A percentile compares a stretch with the other conserved stretches of the same genome.
These are phyloP conservation scores for Hyla sarda DNA, from an alignment of 2,113 vertebrate genomes.

Conservation along the genomic window DNA sequence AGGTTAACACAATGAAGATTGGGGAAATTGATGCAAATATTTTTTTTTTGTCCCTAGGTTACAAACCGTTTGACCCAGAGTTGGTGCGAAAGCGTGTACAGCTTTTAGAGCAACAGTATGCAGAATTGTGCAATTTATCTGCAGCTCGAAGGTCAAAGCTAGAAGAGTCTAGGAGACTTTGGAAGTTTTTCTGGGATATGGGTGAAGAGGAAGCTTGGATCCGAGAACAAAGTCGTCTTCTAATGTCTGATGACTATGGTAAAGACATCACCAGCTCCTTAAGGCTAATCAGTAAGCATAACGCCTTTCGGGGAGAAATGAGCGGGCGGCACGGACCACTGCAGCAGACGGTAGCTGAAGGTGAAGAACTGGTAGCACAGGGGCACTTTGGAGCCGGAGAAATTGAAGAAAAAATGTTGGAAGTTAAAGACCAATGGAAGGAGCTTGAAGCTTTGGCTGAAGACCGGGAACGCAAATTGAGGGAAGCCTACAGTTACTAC, in stretches of 20 bases:
- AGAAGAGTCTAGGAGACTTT: slow-evolving; percentile 86
- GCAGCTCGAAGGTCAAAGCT: slow-evolving; percentile 74
- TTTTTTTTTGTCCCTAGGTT: slow-evolving; percentile 70
- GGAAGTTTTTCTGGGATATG: slow-evolving; percentile 92
- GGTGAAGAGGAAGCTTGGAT: slow-evolving; percentile 92
- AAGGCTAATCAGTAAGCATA: slow-evolving; percentile 88
- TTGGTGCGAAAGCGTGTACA: slow-evolving; percentile 82
- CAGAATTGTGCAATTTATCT: slow-evolving; percentile 81
- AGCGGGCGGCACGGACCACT: slow-evolving; percentile 86
- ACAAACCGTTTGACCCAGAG: slow-evolving; percentile 88
- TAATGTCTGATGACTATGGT: slow-evolving; percentile 83
- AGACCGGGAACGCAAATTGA: slow-evolving; percentile 77
- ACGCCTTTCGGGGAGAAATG: slow-evolving; percentile 88
- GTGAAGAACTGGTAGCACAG: slow-evolving; percentile 79
- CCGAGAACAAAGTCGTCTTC: slow-evolving; percentile 88
- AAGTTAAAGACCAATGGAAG: slow-evolving; percentile 82
- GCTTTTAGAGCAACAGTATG: slow-evolving; percentile 79
- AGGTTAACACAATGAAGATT: neutral
- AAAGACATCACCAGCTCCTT: slow-evolving; percentile 85
- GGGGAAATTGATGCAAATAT: neutral
- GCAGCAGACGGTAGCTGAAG: slow-evolving; percentile 81
- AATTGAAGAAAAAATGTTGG: slow-evolving; percentile 69
- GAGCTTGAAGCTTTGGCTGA: slow-evolving; percentile 82
- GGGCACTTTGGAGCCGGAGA: slow-evolving; percentile 81
- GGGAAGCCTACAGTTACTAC: slow-evolving; percentile 83